phyloP scores from a whole-genome alignment of 2,888 invertebrate genomes.

The Phalera bucephala region DNA sequence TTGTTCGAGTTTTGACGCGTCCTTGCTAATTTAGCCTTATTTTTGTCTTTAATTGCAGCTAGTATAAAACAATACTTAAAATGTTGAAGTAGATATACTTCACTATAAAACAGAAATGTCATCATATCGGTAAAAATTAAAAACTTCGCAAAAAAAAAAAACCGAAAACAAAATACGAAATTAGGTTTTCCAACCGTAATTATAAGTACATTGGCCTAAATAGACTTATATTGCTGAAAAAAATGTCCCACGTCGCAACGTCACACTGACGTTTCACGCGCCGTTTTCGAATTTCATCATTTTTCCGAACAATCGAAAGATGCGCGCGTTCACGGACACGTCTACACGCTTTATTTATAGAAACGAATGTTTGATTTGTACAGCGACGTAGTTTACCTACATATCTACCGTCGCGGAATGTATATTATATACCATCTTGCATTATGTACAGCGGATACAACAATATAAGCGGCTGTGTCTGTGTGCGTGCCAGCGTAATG shows the following conservation, averaged over 20 bases:
- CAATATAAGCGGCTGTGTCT: conserved; percentile 59
- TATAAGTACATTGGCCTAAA: too few species aligned
- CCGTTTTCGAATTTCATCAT: conserved; percentile 39
- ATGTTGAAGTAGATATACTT: too few species aligned
- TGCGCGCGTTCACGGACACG: conserved; percentile 61
- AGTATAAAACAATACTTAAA: too few species aligned
- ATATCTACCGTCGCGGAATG: conserved; percentile 76
- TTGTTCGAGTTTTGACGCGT: conserved; percentile 8
- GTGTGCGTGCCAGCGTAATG: conserved; percentile 72
- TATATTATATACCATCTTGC: conserved; percentile 75
- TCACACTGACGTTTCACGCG: conserved; percentile 24
- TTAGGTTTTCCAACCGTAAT: too few species aligned
- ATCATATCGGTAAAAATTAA: too few species aligned
- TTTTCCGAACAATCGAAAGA: conserved; percentile 36
- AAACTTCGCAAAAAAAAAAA: too few species aligned
- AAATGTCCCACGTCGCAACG: conserved; percentile 11
- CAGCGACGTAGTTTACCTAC: conserved; percentile 73
- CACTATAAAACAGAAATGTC: too few species aligned
- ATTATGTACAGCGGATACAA: conserved; percentile 72
- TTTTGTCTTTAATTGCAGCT: too few species aligned
- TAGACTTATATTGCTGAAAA: too few species aligned
- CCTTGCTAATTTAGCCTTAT: conserved; percentile 8
- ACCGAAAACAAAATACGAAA: too few species aligned
- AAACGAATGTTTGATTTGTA: conserved; percentile 74
- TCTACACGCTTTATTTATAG: conserved; percentile 70